Base-by-base conservation (phyloP, 2,113 vertebrate genomes). In the Elaphurus davidianus region DNA sequence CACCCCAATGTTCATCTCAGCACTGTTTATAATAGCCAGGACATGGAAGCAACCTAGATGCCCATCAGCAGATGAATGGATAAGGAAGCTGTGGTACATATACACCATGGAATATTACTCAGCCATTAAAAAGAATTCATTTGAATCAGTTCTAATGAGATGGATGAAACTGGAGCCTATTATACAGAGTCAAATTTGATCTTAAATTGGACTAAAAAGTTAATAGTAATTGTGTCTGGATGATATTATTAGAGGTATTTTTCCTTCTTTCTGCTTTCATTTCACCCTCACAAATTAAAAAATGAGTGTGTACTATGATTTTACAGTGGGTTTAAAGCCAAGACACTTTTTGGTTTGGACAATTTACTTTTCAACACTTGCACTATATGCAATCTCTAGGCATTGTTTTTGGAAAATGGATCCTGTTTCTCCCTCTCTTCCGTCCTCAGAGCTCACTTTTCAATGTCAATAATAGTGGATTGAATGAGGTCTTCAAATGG, bases 181-280 rank as follows among this genome's bases (percentile, higher is more conserved):
- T 50, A 50, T 50, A 50, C 47, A 50, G 47, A 50, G 12, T 94
- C 40, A 93, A 91, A 45, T 86, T 91, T 95, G 82, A 79, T 85
- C 92, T 90, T 93, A 83, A 84, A 21, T 84, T 95, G 50, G 52
- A 91, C 79, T 85, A 93, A 57, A 95, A 91, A 79, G 11, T 83
- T 94, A 94, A 82, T 4, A 90, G 33, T 91, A 54, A 47, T 74
- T 97, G 45, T 87, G 19, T 94, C 50, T 97, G 86, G 25, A 40
- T 64, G 27, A 40, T 97, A 23, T 19, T 11, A 60, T 40, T 88
- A 21, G 87, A 33, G 6, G 4, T 62, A 79, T 92, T 83, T 90
- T 84, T 57, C 28, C 25, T 96, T 92, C n/a, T 59, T 96, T 71
- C 36, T 91, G 7, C 14, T 90, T 96, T 96, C 9, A 45, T 57